Evolutionary conservation across 2,888 invertebrate species (phyloP).

Genomic region (Esperia sulphurella): DNA sequence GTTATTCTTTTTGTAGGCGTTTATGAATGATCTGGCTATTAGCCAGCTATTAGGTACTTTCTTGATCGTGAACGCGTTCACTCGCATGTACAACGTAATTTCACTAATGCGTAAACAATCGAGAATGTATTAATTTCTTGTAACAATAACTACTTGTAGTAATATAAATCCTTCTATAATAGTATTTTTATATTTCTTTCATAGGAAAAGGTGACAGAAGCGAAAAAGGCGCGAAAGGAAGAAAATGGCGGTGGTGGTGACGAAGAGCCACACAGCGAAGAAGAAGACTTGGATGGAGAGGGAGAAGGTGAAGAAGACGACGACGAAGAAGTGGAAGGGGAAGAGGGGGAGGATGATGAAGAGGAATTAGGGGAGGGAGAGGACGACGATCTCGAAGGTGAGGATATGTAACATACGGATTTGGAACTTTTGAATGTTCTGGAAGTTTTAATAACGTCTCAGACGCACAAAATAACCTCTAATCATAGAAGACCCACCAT

Average conservation of each 20-base stretch:
- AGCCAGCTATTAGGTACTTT: constrained; percentile 40
- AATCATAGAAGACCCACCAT: too few relatives aligned
- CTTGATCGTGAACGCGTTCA: not conserved
- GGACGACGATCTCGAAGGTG: constrained; percentile 84
- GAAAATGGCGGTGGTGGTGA: constrained; percentile 85
- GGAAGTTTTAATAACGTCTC: too few relatives aligned
- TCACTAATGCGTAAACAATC: not conserved
- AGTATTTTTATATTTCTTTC: constrained; percentile 17
- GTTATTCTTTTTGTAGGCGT: constrained; percentile 10
- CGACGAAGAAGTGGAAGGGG: constrained; percentile 81
- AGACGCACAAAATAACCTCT: too few relatives aligned
- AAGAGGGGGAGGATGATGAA: constrained; percentile 81
- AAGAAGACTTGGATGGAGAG: constrained; percentile 82
- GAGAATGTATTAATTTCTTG: too few relatives aligned
- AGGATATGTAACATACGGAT: constrained; percentile 14
- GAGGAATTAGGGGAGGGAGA: constrained; percentile 81
- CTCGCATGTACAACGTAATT: not conserved
- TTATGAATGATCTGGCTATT: constrained; percentile 44
- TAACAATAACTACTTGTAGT: too few relatives aligned
- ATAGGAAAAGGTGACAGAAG: constrained; percentile 86
- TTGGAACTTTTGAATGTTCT: too few relatives aligned
- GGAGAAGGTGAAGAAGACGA: constrained; percentile 81
- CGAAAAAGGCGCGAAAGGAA: constrained; percentile 89
- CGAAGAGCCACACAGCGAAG: constrained; percentile 80
- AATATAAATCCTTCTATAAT: not conserved